phyloP scores from a whole-genome alignment of 2,113 vertebrate genomes.

The Pluvianellus socialis region DNA sequence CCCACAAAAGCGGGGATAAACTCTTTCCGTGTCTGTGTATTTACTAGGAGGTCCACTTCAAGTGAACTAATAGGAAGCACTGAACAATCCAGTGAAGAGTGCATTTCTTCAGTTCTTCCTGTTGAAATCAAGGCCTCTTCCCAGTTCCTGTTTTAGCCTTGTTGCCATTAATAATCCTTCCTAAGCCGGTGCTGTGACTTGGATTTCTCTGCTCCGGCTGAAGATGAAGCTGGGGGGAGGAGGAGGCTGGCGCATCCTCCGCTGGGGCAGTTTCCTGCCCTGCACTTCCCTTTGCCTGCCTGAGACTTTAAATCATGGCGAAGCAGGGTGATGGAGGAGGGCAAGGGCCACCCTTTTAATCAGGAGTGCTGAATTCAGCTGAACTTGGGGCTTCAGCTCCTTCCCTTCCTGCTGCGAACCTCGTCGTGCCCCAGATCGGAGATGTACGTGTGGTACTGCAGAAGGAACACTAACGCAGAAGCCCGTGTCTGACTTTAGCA shows the following conservation, averaged over 20 bases:
- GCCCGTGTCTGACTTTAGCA: fast-evolving
- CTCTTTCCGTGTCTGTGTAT: background rate
- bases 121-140: slow-evolving; percentile 38
- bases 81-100: slow-evolving; percentile 34
- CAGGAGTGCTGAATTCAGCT: background rate
- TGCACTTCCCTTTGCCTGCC: background rate
- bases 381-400: background rate
- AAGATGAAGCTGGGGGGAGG: background rate
- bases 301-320: fast-evolving
- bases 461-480: background rate
- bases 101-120: slow-evolving; percentile 29
- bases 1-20: background rate
- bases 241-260: background rate
- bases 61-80: slow-evolving; percentile 11
- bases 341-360: background rate
- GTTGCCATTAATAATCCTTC: slow-evolving; percentile 7
- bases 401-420: background rate
- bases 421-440: fast-evolving
- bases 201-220: background rate
- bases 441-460: background rate
- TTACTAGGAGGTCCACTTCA: slow-evolving; percentile 3
- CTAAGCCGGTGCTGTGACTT: fast-evolving
- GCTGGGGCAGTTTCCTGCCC: background rate
- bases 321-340: background rate
- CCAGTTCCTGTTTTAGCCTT: slow-evolving; percentile 29